Base-by-base conservation (phyloP, 1,140 invertebrate species). In the Ectropis grisescens region DNA sequence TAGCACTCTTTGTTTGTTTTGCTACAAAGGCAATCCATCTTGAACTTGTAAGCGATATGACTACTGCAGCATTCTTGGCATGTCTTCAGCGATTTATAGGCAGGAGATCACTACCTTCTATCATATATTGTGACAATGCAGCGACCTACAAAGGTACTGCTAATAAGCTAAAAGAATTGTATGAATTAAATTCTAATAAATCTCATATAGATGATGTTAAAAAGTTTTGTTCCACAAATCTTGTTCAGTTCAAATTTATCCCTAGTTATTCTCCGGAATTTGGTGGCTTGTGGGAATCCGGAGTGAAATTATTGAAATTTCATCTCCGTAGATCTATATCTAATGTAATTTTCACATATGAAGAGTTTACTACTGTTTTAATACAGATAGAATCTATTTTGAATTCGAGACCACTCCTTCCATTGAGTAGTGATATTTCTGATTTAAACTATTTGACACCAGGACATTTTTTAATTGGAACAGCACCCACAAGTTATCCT, bases 1-100 rank as follows among this genome's bases (percentile, higher is more conserved):
- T 26, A 10, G 24, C 24, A n/a, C 6, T 26, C 6, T 26, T 26
- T 26, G 24, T 26, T 2, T 26, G 24, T 10, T n/a, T 26, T 40
- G 52, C 19, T 36, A 67, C 59, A 1, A 58, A 78, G 37, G 79
- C 72, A 0, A 50, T 84, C 2, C 81, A 85, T 37, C 14, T 84
- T 1, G 80, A 84, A 33, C 25, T 74, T 1, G 66, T 58, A 0
- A 54, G 53, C 8, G 60, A 52, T 11, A 29, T 84, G 2, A 44
- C 44, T 4, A 78, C 75, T 2, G 45, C 68, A 19, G 39, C 47
- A 9, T 81, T 79, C 41, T 28, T 82, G 9, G 47, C 51, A 23
- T 49, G 61, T 13, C 19, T 84, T 0, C 33, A 58, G 13, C 25
- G 78, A 23, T 79, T 84, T 47, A 16, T 19, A 1, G 24, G 31